These are phyloP conservation scores for Erpornis zantholeuca DNA, from an alignment of 2,113 vertebrate species.

Conservation along the genomic window DNA sequence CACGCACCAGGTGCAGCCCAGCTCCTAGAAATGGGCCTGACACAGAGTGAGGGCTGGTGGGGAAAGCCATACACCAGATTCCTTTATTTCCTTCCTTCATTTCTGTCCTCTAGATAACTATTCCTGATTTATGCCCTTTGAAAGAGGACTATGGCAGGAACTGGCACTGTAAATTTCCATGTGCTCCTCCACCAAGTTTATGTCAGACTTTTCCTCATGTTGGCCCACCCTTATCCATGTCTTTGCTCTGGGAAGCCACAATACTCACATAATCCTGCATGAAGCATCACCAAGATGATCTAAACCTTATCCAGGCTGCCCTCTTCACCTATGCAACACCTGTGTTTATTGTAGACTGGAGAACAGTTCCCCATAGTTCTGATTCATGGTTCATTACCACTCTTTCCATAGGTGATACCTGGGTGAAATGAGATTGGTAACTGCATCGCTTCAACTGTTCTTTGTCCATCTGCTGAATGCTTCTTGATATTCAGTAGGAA, in stretches of 20 bases:
- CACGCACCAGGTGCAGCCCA: neutral
- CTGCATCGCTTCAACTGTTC: neutral
- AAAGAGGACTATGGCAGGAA: neutral
- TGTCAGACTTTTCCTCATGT: neutral
- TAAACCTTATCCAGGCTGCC: neutral
- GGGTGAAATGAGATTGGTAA: neutral
- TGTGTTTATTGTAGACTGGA: neutral
- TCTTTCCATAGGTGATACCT: neutral
- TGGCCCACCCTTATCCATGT: neutral
- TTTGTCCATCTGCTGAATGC: neutral
- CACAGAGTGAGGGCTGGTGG: neutral
- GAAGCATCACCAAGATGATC: neutral
- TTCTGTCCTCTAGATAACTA: neutral
- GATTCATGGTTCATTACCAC: neutral
- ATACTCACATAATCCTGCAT: neutral
- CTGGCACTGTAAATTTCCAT: neutral
- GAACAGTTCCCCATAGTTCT: neutral
- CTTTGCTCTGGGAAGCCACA: neutral
- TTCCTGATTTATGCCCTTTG: neutral
- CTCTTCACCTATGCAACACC: neutral
- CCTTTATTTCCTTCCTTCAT: neutral
- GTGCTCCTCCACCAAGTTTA: neutral
- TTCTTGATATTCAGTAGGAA: neutral
- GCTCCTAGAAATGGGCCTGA: neutral
- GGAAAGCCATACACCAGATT: rapidly evolving